Evolutionary conservation across 2,888 invertebrate genomes (phyloP).

Genomic region (Hybos culiciformis): DNA sequence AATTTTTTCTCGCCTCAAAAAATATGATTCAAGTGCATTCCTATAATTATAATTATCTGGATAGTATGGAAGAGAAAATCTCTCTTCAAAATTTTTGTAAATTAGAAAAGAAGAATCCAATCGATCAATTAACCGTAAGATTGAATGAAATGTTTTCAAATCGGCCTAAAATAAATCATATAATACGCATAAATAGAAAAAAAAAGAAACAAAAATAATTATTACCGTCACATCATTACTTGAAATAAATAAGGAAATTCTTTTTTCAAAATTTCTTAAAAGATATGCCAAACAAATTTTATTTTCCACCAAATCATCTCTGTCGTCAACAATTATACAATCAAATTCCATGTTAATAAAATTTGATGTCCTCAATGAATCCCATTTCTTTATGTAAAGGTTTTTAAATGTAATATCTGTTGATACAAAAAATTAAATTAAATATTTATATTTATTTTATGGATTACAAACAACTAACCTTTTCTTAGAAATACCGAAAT

Average conservation of each 20-base stretch:
- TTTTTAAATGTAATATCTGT: too few species aligned
- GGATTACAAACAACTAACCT: slow-evolving; percentile 23
- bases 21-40: slow-evolving; percentile 31
- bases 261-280: slow-evolving; percentile 28
- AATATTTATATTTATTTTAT: slow-evolving; percentile 17
- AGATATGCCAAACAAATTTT: slow-evolving; percentile 30
- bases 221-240: slow-evolving; percentile 30
- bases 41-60: slow-evolving; percentile 24
- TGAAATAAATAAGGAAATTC: slow-evolving; percentile 28
- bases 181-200: background rate
- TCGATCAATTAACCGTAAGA: slow-evolving; percentile 27
- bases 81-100: slow-evolving; percentile 24
- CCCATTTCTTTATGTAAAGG: slow-evolving; percentile 32
- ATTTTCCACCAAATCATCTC: slow-evolving; percentile 28
- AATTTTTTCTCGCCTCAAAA: slow-evolving; percentile 29
- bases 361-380: slow-evolving; percentile 25
- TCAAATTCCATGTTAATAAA: slow-evolving; percentile 27
- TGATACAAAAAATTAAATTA: slow-evolving; percentile 1
- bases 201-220: slow-evolving; percentile 1
- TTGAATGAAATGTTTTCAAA: slow-evolving; percentile 27
- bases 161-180: slow-evolving; percentile 22
- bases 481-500: slow-evolving; percentile 24
- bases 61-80: slow-evolving; percentile 26
- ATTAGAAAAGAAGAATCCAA: slow-evolving; percentile 23
- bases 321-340: slow-evolving; percentile 29